Evolutionary conservation across 2,797 vertebrate genomes (phyloP).

Genomic region (Brotula barbata): DNA sequence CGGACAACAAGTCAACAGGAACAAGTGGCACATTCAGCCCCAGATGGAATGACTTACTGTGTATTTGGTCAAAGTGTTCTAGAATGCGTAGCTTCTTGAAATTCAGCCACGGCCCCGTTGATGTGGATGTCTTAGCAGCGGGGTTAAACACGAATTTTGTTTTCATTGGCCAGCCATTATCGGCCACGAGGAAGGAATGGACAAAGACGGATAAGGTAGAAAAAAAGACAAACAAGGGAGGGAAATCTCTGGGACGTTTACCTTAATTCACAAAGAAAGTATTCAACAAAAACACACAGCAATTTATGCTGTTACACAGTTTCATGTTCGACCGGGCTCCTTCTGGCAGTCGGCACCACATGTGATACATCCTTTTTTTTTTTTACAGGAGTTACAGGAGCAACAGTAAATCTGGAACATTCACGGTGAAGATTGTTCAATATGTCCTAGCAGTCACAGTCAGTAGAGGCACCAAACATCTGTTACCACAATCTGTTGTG

Average conservation of each 20-base stretch:
- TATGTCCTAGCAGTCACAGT: no score
- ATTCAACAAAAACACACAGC: no score
- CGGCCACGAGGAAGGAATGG: conserved; percentile 12
- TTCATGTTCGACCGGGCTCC: no score
- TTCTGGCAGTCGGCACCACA: no score
- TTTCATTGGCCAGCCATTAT: conserved; percentile 15
- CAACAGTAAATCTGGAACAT: no score
- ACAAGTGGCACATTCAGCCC: conserved; percentile 51
- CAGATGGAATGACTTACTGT: conserved; percentile 62
- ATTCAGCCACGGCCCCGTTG: conserved; percentile 50
- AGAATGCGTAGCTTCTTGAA: conserved; percentile 60
- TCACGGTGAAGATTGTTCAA: no score
- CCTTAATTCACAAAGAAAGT: conserved; percentile 32
- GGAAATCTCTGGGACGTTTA: conserved; percentile 10
- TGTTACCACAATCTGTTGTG: no score
- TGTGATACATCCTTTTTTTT: no score
- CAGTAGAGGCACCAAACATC: no score
- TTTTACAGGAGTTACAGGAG: no score
- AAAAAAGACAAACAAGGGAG: neutral
- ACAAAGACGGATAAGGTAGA: conserved; percentile 2
- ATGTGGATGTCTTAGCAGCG: conserved; percentile 42
- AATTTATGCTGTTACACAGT: no score
- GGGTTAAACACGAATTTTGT: conserved; percentile 38
- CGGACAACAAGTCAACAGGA: conserved; percentile 31
- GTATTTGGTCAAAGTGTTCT: conserved; percentile 22